Percentiles rank a stretch among this genome's conserved stretches.
phyloP scores from a whole-genome alignment of 2,888 invertebrate genomes.

The Megaustenia siamemsis region DNA sequence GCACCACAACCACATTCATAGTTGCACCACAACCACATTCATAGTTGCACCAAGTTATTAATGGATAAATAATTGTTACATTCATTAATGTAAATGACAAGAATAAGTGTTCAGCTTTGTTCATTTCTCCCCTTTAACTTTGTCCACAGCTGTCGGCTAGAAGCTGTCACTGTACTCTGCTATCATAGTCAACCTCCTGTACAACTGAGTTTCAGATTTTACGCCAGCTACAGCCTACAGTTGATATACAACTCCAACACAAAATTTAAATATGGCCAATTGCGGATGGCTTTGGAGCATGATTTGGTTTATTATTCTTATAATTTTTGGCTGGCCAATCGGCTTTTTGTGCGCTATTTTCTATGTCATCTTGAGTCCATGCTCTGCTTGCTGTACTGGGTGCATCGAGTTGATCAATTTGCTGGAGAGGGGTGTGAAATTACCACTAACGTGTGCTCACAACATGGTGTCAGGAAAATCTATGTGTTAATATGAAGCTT shows the following conservation, averaged over 20 bases:
- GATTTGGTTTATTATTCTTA: slow-evolving; percentile 77
- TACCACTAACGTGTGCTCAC: slow-evolving; percentile 76
- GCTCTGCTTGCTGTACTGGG: slow-evolving; percentile 74
- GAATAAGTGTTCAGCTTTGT: background rate
- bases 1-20: no score
- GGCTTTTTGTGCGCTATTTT: slow-evolving; percentile 76
- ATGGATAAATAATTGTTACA: no score
- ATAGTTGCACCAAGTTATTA: no score
- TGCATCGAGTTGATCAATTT: slow-evolving; percentile 73
- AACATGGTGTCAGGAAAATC: slow-evolving; percentile 77
- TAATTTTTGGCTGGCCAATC: slow-evolving; percentile 78
- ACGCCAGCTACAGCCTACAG: background rate
- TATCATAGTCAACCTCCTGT: background rate
- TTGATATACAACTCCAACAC: background rate
- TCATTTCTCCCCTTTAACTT: background rate
- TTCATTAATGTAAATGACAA: no score
- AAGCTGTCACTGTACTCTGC: background rate
- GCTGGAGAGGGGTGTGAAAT: slow-evolving; percentile 75
- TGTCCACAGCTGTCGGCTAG: background rate
- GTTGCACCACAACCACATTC: no score
- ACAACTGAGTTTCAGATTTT: background rate
- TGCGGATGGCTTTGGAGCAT: slow-evolving; percentile 77
- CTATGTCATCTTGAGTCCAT: slow-evolving; percentile 78
- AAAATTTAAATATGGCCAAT: slow-evolving; percentile 63
- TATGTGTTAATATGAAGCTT: slow-evolving; percentile 65